Evolutionary conservation across 2,113 vertebrate genomes (phyloP), one percentile per base, ranked within the genome.

Genomic region (Cavia aperea): DNA sequence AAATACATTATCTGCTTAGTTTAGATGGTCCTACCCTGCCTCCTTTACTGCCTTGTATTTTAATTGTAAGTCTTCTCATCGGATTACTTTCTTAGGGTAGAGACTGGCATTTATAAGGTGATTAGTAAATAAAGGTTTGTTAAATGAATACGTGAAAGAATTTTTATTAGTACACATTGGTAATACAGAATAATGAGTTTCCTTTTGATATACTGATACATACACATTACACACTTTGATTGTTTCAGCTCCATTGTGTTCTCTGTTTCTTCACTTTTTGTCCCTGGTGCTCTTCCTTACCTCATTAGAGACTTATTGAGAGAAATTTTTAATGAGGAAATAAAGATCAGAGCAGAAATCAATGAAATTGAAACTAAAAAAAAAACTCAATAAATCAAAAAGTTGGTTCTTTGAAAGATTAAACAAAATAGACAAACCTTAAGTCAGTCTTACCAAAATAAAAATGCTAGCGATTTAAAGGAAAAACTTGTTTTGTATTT

Each of bases 71-170:
- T 90, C 19, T 73, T 91, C 29, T 75, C 87, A 43, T 26, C 51
- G n/a, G 31, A 0, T 94, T 78, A 92, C 21, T 85, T 81, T 49
- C 88, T 83, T 90, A 81, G 46, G 14, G 4, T 72, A 77, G 23
- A 96, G 36, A 39, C 33, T 88, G 5, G 8, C 23, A 88, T 85
- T 81, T 84, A 56, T 82, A 79, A 72, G 68, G 33, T 92, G 66
- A 75, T 89, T 81, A 90, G 62, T 90, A 84, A 86, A n/a, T 90
- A 84, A 86, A n/a, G 82, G 13, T 86, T 94, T 86, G 16, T 88
- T 94, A 24, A 91, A 43, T 95, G 26, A 92, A 26, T 91, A 94
- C 93, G 33, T 95, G 9, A 93, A 39, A 87, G 54, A 13, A 23
- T 31, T 94, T 82, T 95, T 51, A 79, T 56, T 79, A 51, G 49